Conservation (phyloP, 2,797 vertebrate genomes). For the Labroides dimidiatus region DNA sequence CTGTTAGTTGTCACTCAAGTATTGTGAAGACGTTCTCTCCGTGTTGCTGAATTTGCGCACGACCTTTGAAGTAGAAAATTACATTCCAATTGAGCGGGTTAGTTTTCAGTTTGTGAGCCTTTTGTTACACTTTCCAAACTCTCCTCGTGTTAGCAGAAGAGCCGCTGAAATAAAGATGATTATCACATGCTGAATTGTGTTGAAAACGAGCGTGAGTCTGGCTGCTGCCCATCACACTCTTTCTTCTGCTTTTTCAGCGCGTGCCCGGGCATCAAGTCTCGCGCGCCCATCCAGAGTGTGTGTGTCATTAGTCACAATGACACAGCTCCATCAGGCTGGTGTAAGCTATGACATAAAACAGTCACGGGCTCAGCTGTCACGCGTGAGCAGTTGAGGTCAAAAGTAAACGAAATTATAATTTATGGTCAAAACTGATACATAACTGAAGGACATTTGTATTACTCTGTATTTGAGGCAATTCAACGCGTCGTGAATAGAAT, state of each 20-base stretch:
- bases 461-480: too few relatives aligned
- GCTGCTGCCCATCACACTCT: slow-evolving; percentile 10
- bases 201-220: not conserved
- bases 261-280: not conserved
- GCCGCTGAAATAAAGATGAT: not conserved
- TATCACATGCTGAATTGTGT: slow-evolving; percentile 51
- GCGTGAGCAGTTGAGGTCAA: not conserved
- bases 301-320: too few relatives aligned
- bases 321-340: slow-evolving; percentile 2
- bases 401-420: not conserved
- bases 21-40: not conserved
- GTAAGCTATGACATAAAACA: not conserved
- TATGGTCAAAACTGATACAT: not conserved
- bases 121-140: slow-evolving; percentile 42
- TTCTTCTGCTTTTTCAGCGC: slow-evolving; percentile 51
- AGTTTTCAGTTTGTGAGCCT: not conserved
- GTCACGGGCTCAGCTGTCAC: slow-evolving; percentile 19
- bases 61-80: not conserved
- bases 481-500: too few relatives aligned
- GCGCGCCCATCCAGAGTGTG: not conserved
- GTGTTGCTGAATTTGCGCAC: too few relatives aligned
- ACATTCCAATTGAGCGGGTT: not conserved
- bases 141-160: slow-evolving; percentile 51
- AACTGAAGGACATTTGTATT: not conserved
- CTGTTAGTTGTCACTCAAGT: not conserved